A percentile compares a stretch with the other conserved stretches of the same genome.
These are phyloP conservation scores for Drosophila jambulina DNA, from an alignment of 1,140 invertebrate species.

Conservation along the genomic window DNA sequence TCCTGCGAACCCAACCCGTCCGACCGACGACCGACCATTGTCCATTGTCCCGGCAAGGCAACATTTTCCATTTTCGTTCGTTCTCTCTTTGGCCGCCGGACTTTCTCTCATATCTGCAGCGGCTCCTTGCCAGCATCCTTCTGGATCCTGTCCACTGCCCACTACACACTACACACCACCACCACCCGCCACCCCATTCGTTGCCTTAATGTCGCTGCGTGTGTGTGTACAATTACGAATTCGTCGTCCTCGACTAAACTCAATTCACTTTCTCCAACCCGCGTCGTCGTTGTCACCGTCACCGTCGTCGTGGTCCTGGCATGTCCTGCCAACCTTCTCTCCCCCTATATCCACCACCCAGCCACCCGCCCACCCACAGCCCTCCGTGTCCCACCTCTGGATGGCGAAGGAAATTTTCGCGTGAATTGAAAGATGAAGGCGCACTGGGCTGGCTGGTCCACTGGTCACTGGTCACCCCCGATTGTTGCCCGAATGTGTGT, in stretches of 20 bases:
- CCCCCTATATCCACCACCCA: neutral
- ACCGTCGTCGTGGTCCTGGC: conserved; percentile 46
- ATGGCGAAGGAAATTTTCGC: conserved; percentile 80
- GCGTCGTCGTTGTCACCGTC: conserved; percentile 70
- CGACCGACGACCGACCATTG: conserved; percentile 38
- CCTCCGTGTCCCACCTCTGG: conserved; percentile 63
- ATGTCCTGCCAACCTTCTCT: conserved; percentile 42
- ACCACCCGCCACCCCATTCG: conserved; percentile 15
- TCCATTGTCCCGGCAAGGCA: conserved; percentile 75
- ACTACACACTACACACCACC: conserved; percentile 36
- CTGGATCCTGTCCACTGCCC: conserved; percentile 52
- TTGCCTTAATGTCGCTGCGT: conserved; percentile 63
- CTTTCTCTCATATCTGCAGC: conserved; percentile 76
- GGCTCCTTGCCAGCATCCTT: conserved; percentile 77
- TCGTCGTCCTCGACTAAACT: conserved; percentile 79
- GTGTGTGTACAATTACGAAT: conserved; percentile 78
- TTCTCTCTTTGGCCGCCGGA: conserved; percentile 60
- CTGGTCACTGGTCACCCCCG: conserved; percentile 66
- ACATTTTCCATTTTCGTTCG: conserved; percentile 81
- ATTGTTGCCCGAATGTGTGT: conserved; percentile 28
- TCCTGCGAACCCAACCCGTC: conserved; percentile 39
- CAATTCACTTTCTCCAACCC: conserved; percentile 70
- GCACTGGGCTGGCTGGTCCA: conserved; percentile 62
- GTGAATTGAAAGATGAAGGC: conserved; percentile 83
- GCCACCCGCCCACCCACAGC: conserved; percentile 4